These are phyloP conservation scores for Trilocha varians DNA, from an alignment of 2,888 invertebrate species.

Conservation along the genomic window DNA sequence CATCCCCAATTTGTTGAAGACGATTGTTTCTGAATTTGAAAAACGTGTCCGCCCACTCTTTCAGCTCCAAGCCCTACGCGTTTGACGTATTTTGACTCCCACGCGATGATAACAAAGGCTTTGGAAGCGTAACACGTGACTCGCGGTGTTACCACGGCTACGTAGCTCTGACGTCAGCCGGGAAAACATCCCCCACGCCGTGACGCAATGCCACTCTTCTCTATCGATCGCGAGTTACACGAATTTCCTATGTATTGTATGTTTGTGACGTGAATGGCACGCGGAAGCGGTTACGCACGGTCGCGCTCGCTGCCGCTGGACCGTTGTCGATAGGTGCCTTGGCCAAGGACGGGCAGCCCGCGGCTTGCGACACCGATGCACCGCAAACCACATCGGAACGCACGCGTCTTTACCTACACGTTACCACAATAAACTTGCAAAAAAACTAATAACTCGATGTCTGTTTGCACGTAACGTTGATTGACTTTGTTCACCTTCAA, in stretches of 20 bases:
- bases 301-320: constrained; percentile 27
- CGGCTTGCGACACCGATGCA: constrained; percentile 31
- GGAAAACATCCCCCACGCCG: constrained; percentile 21
- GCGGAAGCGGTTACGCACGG: constrained; percentile 59
- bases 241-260: constrained; percentile 18
- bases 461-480: constrained; percentile 16
- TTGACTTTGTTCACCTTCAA: constrained; percentile 35
- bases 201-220: constrained; percentile 25
- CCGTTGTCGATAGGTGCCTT: constrained; percentile 27
- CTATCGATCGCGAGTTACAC: constrained; percentile 30
- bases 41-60: constrained; percentile 26
- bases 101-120: constrained; percentile 19
- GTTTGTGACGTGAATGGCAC: constrained; percentile 37
- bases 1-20: constrained; percentile 16
- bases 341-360: constrained; percentile 51
- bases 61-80: constrained; percentile 18
- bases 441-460: background rate
- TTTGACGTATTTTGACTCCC: constrained; percentile 27
- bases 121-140: constrained; percentile 32
- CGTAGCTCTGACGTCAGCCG: constrained; percentile 49
- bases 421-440: too few relatives aligned
- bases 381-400: background rate
- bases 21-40: constrained; percentile 23
- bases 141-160: constrained; percentile 23
- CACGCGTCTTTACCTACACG: background rate